A percentile compares a stretch with the other conserved stretches of the same genome.
These are phyloP conservation scores for Tachyglossus aculeatus DNA, from an alignment of 2,797 vertebrate species.

Conservation along the genomic window DNA sequence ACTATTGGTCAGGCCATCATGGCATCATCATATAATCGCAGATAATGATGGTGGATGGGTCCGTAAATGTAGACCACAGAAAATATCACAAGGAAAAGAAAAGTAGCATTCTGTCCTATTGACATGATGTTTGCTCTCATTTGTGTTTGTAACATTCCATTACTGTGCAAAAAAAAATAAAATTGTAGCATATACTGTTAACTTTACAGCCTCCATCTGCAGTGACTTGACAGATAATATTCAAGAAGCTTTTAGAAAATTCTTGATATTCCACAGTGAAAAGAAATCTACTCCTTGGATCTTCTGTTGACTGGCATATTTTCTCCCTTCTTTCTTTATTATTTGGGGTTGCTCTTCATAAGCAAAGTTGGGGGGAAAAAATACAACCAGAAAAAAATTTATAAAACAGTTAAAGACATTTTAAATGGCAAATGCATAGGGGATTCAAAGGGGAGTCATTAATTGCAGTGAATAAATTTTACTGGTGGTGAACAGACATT, in stretches of 20 bases:
- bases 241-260: conserved; percentile 21
- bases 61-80: background rate
- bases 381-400: too few relatives aligned
- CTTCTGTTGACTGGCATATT: background rate
- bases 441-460: too few relatives aligned
- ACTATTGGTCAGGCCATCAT: conserved; percentile 12
- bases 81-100: conserved; percentile 14
- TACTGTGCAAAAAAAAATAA: conserved; percentile 16
- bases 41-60: background rate
- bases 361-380: background rate
- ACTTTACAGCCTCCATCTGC: conserved; percentile 7
- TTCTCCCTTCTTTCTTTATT: background rate
- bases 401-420: too few relatives aligned
- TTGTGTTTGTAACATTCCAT: conserved; percentile 23
- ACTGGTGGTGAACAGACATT: too few relatives aligned
- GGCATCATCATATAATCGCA: conserved; percentile 20
- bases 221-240: background rate
- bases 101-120: conserved; percentile 21
- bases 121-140: conserved; percentile 18
- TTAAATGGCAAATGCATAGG: too few relatives aligned
- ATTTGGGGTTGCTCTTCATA: background rate
- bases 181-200: conserved; percentile 1
- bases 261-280: background rate
- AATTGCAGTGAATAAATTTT: too few relatives aligned
- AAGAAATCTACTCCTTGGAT: background rate